phyloP scores from a whole-genome alignment of 35 echinoderm and acorn worm genomes.

The Ophiothrix spiculata region DNA sequence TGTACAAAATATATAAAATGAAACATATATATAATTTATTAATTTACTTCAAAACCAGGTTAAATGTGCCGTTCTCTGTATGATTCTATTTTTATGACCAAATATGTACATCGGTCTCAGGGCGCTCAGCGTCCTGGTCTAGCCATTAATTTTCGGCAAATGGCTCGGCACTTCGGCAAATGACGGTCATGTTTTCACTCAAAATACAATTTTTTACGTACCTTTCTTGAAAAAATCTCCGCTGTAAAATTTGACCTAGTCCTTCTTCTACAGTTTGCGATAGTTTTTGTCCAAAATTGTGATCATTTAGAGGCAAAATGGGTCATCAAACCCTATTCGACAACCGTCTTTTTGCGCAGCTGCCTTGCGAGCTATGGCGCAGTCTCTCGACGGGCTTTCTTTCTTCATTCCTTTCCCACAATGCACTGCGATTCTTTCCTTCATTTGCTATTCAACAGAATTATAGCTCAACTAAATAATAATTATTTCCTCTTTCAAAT shows the following conservation, averaged over 20 bases:
- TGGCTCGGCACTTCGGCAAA: background rate
- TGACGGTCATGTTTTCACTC: background rate
- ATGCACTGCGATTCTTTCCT: background rate
- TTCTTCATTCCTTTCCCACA: background rate
- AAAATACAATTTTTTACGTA: background rate
- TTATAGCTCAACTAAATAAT: background rate
- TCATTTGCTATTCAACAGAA: background rate
- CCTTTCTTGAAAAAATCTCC: background rate
- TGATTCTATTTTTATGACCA: background rate
- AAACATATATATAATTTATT: background rate
- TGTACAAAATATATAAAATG: background rate
- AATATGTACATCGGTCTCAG: background rate
- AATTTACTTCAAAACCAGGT: background rate
- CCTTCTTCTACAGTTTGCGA: background rate
- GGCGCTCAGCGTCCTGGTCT: background rate
- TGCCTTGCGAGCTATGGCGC: background rate
- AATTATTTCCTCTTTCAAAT: background rate
- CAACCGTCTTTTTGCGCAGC: background rate
- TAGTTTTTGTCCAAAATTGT: background rate
- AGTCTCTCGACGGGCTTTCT: background rate
- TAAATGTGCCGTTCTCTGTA: background rate
- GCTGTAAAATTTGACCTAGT: background rate
- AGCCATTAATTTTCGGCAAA: background rate
- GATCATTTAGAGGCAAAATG: background rate
- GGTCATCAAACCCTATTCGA: background rate